Base-by-base conservation (phyloP, 2,888 invertebrate genomes). In the Petrolisthes manimaculis region DNA sequence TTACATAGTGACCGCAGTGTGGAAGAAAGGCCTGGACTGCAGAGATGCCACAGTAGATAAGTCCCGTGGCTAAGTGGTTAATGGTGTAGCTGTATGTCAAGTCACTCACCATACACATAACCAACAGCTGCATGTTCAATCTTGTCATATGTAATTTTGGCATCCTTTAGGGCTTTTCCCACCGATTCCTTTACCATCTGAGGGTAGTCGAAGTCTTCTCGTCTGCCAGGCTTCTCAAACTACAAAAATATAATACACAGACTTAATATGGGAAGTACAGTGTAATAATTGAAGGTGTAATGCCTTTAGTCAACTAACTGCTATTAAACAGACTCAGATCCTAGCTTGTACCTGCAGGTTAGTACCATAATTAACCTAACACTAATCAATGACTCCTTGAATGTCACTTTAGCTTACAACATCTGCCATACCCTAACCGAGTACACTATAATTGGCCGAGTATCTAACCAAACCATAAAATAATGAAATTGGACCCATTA, bases 171-270 rank as follows among this genome's bases (percentile, higher is more conserved):
- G 18, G 99, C 99, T 91, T 96, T 97, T 18, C 95, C 94, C 0
- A 98, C 96, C 1, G 99, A 97, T 94, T 99, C 99, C 92, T 97
- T 96, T 21, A 97, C 98, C 95, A 99, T 95, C 92, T 98, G 96
- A 0, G 99, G 99, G 93, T 99, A 99, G 93, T 99, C 99, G 92
- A 96, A 95, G 92, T 96, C 95, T 83, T 95, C 94, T 86, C 95
- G 94, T 82, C 94, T 94, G 84, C 97, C 98, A 80, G 99, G 99
- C 93, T 99, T 99, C 92, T 97, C 96, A 94, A 99, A 99, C 95
- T 96, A 91, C 6, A 92, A 92, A 91, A 91, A 80, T 86, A 87
- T 81, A 75, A 79, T 8, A 55, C 21, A 54, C 9, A 79, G 21
- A 61, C 75, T 55, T 4, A 24, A 18, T 24, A 37, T 18, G 24